phyloP scores from a whole-genome alignment of 1,140 invertebrate genomes.

The Lepidurus couesii region DNA sequence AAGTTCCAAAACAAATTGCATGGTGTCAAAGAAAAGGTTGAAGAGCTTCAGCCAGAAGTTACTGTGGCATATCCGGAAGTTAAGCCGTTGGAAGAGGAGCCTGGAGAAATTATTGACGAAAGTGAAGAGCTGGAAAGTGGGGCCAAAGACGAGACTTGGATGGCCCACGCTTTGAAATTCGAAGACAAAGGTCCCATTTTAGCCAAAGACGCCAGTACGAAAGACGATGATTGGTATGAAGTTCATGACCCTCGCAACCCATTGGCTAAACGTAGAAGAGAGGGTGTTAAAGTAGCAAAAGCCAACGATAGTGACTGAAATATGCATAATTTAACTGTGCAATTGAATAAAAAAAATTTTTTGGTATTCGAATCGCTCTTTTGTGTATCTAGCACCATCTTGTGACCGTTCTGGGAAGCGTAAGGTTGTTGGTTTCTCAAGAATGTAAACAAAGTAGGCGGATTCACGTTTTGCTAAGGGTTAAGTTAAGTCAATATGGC shows the following conservation, averaged over 20 bases:
- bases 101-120: constrained; percentile 43
- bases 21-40: constrained; percentile 29
- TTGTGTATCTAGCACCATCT: no score
- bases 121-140: constrained; percentile 43
- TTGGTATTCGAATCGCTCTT: not conserved
- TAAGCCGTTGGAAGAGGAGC: constrained; percentile 40
- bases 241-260: constrained; percentile 93
- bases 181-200: constrained; percentile 67
- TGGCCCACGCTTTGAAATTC: constrained; percentile 72
- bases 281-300: constrained; percentile 37
- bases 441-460: not conserved
- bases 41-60: constrained; percentile 37
- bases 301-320: not conserved
- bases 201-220: constrained; percentile 92
- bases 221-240: constrained; percentile 84
- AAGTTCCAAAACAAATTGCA: constrained; percentile 69
- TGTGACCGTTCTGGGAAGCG: no score
- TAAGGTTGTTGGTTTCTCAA: not conserved
- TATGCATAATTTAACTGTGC: not conserved
- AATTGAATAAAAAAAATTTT: not conserved
- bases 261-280: constrained; percentile 81
- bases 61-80: constrained; percentile 29
- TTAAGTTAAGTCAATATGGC: not conserved
- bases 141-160: constrained; percentile 49
- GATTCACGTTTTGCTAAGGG: not conserved